A percentile compares a stretch with the other conserved stretches of the same genome.
Conservation (phyloP, 2,888 invertebrate genomes). For the Stramonita haemastoma region DNA sequence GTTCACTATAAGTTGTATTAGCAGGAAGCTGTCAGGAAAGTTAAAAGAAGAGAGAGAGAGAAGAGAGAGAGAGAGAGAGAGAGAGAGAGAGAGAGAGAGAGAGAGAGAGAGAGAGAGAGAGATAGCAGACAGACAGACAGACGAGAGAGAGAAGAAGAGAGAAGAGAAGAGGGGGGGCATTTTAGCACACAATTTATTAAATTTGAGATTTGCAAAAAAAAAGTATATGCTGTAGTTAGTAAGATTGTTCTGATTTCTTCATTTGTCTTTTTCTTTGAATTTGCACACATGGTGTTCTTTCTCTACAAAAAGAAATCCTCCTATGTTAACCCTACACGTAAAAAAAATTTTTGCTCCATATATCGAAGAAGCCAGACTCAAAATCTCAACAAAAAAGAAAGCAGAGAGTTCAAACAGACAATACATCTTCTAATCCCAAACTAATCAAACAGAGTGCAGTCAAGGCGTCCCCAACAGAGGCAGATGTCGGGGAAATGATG, state of each 20-base stretch:
- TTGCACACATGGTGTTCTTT: no score
- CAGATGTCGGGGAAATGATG: slow-evolving; percentile 22
- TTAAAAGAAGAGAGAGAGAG: not conserved
- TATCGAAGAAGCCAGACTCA: not conserved
- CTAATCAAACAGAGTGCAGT: slow-evolving; percentile 16
- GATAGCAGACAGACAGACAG: not conserved
- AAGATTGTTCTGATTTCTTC: no score
- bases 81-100: not conserved
- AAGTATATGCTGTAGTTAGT: no score
- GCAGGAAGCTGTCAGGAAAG: no score
- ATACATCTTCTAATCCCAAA: not conserved
- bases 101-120: not conserved
- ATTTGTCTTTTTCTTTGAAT: no score
- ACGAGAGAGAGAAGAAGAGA: not conserved
- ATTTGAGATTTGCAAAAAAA: no score
- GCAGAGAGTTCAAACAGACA: not conserved
- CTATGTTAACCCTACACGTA: no score
- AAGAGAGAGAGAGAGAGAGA: not conserved
- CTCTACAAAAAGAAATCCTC: no score
- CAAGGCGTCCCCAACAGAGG: not conserved
- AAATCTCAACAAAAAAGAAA: not conserved
- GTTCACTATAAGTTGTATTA: no score
- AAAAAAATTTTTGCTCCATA: no score
- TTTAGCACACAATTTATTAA: no score
- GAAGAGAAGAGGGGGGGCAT: no score